phyloP scores from a whole-genome alignment of 2,888 invertebrate species.

The Stenolophus ochropezus region DNA sequence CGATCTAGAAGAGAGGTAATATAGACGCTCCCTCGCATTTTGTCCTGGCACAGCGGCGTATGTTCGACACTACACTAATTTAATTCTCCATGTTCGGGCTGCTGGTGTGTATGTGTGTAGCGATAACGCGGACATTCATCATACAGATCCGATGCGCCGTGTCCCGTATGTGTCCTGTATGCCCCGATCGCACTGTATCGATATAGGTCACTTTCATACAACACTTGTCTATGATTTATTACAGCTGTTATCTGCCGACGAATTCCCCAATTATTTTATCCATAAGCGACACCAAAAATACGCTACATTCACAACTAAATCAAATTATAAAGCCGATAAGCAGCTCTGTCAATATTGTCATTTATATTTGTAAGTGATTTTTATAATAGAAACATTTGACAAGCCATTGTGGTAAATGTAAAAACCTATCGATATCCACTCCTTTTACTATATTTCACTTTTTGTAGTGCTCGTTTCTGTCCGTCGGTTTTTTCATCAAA shows the following conservation, averaged over 20 bases:
- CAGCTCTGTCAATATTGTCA: too few species aligned
- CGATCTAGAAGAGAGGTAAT: background rate
- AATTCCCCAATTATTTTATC: conserved; percentile 31
- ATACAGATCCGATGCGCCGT: conserved; percentile 36
- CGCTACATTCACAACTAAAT: background rate
- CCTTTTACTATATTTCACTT: too few species aligned
- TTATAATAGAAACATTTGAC: too few species aligned
- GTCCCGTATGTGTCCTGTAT: background rate
- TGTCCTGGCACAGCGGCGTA: background rate
- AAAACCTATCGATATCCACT: too few species aligned
- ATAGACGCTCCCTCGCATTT: background rate
- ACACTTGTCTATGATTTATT: conserved; percentile 45
- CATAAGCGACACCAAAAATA: background rate
- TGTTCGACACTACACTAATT: conserved; percentile 44
- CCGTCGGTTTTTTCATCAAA: too few species aligned
- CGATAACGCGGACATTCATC: conserved; percentile 54
- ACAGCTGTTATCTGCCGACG: conserved; percentile 24
- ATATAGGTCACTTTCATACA: conserved; percentile 38
- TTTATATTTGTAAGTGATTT: too few species aligned
- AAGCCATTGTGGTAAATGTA: too few species aligned
- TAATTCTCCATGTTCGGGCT: conserved; percentile 11
- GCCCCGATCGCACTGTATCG: conserved; percentile 32
- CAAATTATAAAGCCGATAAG: background rate
- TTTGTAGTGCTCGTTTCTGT: too few species aligned
- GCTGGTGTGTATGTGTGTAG: conserved; percentile 13